Evolutionary conservation across 2,888 invertebrate genomes (phyloP).

Genomic region (Megalurothrips usitatus): DNA sequence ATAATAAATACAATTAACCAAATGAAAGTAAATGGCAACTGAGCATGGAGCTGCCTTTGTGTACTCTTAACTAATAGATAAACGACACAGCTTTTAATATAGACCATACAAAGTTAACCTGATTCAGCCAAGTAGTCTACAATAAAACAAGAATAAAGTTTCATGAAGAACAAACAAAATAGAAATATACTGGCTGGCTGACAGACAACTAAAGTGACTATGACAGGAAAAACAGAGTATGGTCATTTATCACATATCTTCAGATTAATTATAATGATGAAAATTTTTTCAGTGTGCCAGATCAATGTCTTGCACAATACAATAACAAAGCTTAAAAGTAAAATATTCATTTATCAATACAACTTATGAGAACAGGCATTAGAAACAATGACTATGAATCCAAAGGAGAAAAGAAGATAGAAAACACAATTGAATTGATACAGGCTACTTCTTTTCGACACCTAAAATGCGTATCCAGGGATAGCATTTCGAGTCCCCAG

Average conservation of each 20-base stretch:
- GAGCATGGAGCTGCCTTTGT: neutral
- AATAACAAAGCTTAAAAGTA: slow-evolving; percentile 13
- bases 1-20: neutral
- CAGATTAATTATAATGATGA: slow-evolving; percentile 3
- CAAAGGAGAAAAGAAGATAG: too few relatives aligned
- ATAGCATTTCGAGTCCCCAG: too few relatives aligned
- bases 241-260: slow-evolving; percentile 22
- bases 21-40: slow-evolving; percentile 4
- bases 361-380: slow-evolving; percentile 15
- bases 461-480: neutral
- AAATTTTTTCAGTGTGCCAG: neutral
- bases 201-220: neutral
- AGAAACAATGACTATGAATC: slow-evolving; percentile 22
- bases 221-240: slow-evolving; percentile 4
- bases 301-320: neutral
- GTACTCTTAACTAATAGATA: neutral
- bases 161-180: neutral
- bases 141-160: neutral
- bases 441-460: neutral
- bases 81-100: slow-evolving; percentile 5
- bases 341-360: slow-evolving; percentile 1
- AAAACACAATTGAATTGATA: neutral
- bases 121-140: neutral
- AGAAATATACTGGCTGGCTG: neutral
- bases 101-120: slow-evolving; percentile 5